Base-by-base conservation (phyloP, 2,888 invertebrate genomes). In the Aquatica leii region DNA sequence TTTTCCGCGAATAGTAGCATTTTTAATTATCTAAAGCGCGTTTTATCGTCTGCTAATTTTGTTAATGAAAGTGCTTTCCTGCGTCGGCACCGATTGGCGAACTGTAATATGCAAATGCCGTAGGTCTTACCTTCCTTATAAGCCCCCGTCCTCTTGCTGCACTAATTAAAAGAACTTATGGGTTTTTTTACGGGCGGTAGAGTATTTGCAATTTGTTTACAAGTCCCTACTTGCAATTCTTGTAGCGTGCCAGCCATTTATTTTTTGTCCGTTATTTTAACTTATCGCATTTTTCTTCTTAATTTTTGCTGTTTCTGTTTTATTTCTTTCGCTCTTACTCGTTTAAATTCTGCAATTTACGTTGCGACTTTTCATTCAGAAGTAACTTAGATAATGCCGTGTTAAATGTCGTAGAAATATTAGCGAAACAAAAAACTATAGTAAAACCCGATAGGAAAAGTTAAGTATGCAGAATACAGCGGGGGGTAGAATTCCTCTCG, bases 151-250 rank as follows among this genome's bases (percentile, higher is more conserved):
- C 71, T 72, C 72, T 70, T 62, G 68, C 70, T 71, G 72, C 73
- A 76, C 79, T 79, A 80, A 80, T 80, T 80, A 80, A 80, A 80
- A 79, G 76, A 78, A 80, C 78, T 80, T 79, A 79, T 76, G 77
- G 75, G 68, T 69, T 70, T 67, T 65, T 69, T 67, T 69, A 75
- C 74, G 73, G 74, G 71, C 73, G 71, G 73, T 75, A 72, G 74
- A 74, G 76, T 76, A 73, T 76, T 72, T 71, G 76, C 75, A 77
- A 76, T 78, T 77, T 77, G 75, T 77, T 76, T 76, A 61, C 71
- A 69, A 59, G 65, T 62, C 70, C 69, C 72, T 71, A 69, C 65
- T 76, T 71, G 73, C 69, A 71, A 77, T 78, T 78, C 77, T 59
- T 68, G 58, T 69, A 73, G 71, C 77, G 76, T 74, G 66, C 71